Evolutionary conservation across 2,888 invertebrate species (phyloP).

Genomic region (Catocala sponsa): DNA sequence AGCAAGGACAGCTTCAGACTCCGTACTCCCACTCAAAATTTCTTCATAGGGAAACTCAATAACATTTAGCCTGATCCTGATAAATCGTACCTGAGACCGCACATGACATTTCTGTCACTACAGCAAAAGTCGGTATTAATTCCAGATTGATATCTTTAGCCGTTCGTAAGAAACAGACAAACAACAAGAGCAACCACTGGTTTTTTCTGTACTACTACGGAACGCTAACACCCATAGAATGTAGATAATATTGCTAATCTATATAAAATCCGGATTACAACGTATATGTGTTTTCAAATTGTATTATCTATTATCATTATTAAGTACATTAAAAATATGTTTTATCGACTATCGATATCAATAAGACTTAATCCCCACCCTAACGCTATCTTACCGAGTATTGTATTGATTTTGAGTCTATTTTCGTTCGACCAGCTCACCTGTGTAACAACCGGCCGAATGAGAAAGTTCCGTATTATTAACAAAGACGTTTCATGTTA

Average conservation of each 20-base stretch:
- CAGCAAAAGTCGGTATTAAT: too few species aligned
- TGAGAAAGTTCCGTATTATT: slow-evolving; percentile 44
- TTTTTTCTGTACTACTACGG: too few species aligned
- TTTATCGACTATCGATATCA: slow-evolving; percentile 42
- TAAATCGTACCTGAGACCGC: too few species aligned
- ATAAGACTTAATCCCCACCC: slow-evolving; percentile 44
- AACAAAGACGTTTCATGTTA: slow-evolving; percentile 23
- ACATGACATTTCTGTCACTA: too few species aligned
- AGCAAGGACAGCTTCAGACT: too few species aligned
- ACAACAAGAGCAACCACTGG: too few species aligned
- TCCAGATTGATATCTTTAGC: too few species aligned
- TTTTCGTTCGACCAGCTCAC: slow-evolving; percentile 70
- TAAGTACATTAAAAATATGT: not conserved
- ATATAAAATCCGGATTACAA: not conserved
- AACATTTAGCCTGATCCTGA: too few species aligned
- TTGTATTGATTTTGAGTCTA: slow-evolving; percentile 78
- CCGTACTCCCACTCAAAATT: too few species aligned
- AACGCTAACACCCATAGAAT: not conserved
- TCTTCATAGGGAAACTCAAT: too few species aligned
- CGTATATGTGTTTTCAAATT: not conserved
- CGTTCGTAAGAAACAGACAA: too few species aligned
- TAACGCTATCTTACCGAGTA: slow-evolving; percentile 64
- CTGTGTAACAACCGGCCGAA: slow-evolving; percentile 57
- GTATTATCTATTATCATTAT: not conserved
- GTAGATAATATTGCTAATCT: too few species aligned